phyloP scores from a whole-genome alignment of 2,888 invertebrate genomes.

The Phyto melanocephala region DNA sequence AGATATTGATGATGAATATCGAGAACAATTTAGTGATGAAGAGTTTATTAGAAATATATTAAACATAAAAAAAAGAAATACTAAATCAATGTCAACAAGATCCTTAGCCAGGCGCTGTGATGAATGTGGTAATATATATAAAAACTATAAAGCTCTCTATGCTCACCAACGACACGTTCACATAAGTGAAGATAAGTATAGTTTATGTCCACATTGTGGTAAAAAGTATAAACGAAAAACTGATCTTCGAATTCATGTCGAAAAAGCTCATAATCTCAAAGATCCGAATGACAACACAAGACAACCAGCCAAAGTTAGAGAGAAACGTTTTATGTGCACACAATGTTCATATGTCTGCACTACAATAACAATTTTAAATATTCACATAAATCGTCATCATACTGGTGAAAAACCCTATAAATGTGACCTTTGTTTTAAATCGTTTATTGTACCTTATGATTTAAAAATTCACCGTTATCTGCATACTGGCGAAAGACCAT shows the following conservation, averaged over 20 bases:
- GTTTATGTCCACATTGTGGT: conserved; percentile 54
- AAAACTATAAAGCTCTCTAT: conserved; percentile 35
- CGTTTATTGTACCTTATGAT: conserved; percentile 48
- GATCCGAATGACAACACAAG: neutral
- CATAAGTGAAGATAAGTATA: conserved; percentile 54
- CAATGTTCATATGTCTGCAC: conserved; percentile 53
- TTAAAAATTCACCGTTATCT: conserved; percentile 83
- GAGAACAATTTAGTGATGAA: conserved; percentile 54
- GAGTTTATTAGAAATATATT: conserved; percentile 53
- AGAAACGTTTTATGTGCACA: conserved; percentile 61
- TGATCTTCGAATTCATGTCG: conserved; percentile 39
- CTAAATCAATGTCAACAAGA: neutral
- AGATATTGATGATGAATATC: neutral
- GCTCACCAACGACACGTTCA: conserved; percentile 46
- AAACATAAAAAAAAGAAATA: conserved; percentile 42
- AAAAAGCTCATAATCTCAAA: conserved; percentile 26
- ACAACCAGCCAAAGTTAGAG: conserved; percentile 32
- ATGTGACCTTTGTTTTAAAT: conserved; percentile 56
- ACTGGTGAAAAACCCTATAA: conserved; percentile 60
- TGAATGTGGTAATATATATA: conserved; percentile 56
- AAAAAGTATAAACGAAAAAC: conserved; percentile 50
- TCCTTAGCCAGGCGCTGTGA: conserved; percentile 51
- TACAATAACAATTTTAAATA: conserved; percentile 53
- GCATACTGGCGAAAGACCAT: conserved; percentile 84
- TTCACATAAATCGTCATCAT: conserved; percentile 60